Evolutionary conservation across 2,113 vertebrate species (phyloP).

Genomic region (Tachysurus fulvidraco): DNA sequence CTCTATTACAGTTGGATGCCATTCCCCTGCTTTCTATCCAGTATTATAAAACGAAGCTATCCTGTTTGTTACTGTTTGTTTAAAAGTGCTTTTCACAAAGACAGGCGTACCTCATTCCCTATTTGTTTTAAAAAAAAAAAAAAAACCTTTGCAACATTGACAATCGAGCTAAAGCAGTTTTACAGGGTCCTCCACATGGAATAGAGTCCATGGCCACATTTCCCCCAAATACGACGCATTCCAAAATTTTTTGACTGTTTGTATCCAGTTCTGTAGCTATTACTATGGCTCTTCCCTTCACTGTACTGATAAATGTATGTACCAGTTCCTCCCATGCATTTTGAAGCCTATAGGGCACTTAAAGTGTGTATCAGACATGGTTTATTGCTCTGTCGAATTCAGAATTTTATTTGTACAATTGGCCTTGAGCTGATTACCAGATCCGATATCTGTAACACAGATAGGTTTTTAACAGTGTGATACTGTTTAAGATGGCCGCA

Average conservation of each 20-base stretch:
- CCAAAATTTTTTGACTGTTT: neutral
- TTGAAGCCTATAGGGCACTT: neutral
- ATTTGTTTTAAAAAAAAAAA: neutral
- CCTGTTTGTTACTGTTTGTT: neutral
- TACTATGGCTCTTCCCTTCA: neutral
- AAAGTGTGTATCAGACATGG: neutral
- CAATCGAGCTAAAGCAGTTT: constrained; percentile 41
- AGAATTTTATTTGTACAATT: neutral
- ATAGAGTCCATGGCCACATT: neutral
- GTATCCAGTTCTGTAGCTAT: neutral
- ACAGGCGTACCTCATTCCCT: neutral
- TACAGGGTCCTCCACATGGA: neutral
- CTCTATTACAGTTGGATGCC: neutral
- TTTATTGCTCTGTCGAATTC: neutral
- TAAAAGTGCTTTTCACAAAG: constrained; percentile 22
- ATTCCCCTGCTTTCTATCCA: neutral
- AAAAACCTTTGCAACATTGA: constrained; percentile 42
- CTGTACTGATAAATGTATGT: neutral
- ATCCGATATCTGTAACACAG: neutral
- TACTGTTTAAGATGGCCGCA: neutral
- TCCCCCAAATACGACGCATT: neutral
- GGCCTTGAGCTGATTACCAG: neutral
- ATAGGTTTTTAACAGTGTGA: neutral
- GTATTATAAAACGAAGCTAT: constrained; percentile 20
- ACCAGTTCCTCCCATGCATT: neutral